phyloP scores from a whole-genome alignment of 2,797 vertebrate genomes.

The Otus scops region DNA sequence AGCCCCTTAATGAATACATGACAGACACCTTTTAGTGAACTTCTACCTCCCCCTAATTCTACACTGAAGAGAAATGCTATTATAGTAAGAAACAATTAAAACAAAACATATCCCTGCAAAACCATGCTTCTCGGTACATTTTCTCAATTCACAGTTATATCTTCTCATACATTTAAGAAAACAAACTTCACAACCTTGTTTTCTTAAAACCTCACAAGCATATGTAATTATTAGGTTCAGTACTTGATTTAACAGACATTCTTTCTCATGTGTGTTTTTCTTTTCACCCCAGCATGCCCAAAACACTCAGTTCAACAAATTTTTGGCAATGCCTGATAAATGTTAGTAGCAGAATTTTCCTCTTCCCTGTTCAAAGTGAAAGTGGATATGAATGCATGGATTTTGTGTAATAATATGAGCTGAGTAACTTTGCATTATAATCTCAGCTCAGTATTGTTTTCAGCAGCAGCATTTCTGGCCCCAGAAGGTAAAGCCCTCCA shows the following conservation, averaged over 20 bases:
- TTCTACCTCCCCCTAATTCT: background rate
- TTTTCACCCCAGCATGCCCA: background rate
- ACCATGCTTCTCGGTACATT: background rate
- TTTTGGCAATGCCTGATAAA: background rate
- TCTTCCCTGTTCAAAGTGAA: background rate
- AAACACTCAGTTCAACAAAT: background rate
- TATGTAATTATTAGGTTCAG: background rate
- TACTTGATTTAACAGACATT: background rate
- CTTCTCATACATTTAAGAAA: background rate
- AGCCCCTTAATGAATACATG: background rate
- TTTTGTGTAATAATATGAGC: background rate
- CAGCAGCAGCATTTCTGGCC: background rate
- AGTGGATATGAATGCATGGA: background rate
- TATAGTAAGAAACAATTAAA: background rate
- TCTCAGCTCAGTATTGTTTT: background rate
- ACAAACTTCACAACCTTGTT: background rate
- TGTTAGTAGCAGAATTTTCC: background rate
- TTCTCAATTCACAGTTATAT: background rate
- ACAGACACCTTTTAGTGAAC: background rate
- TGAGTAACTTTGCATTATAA: background rate
- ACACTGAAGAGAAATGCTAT: background rate
- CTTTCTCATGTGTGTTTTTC: background rate
- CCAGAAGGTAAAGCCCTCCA: background rate
- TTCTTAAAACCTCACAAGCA: background rate
- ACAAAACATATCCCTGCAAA: background rate